Evolutionary conservation across 1,140 invertebrate species (phyloP), one percentile per base, ranked within the genome.

Genomic region (Tetraneura akinire): DNA sequence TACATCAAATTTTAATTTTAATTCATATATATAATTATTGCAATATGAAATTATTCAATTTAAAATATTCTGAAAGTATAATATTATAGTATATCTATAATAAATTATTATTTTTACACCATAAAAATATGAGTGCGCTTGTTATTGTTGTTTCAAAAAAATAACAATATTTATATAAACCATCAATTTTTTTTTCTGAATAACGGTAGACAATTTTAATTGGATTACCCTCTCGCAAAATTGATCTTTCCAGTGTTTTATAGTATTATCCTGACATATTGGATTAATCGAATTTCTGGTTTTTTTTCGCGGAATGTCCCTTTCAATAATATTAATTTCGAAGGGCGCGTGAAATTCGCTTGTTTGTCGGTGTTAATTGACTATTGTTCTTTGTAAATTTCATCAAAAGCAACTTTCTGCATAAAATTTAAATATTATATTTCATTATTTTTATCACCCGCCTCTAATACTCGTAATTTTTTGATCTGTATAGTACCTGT

Each of bases 311-410:
- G 14, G 23, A 1, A 60, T 10, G 29, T 62, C 60, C 8, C 32
- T 62, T 62, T 62, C 29, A 62, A 62, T n/a, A n/a, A n/a, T n/a
- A n/a, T 62, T 62, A 62, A 62, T 62, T 62, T 32, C 3, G 3
- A 3, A 18, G 29, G 16, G 29, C 8, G 32, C 18, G 16, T 32
- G 8, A 14, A 8, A n/a, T 9, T 9, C 16, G 0, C 60, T 9
- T 62, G 29, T 62, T 62, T 62, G 16, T n/a, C 16, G 9, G 2
- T 32, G 32, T 62, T 62, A 37, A 14, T 62, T 62, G 11, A 18
- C 29, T 62, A 62, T 32, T 37, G 18, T 62, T 10, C 29, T n/a
- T n/a, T n/a, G 16, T 18, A n/a, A 14, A 32, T 32, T 62, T 62
- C 11, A n/a, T n/a, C 8, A 8, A 4, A 62, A 9, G 16, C 29